Conservation (phyloP, 2,888 invertebrate genomes). For the Drosophila longiperda region DNA sequence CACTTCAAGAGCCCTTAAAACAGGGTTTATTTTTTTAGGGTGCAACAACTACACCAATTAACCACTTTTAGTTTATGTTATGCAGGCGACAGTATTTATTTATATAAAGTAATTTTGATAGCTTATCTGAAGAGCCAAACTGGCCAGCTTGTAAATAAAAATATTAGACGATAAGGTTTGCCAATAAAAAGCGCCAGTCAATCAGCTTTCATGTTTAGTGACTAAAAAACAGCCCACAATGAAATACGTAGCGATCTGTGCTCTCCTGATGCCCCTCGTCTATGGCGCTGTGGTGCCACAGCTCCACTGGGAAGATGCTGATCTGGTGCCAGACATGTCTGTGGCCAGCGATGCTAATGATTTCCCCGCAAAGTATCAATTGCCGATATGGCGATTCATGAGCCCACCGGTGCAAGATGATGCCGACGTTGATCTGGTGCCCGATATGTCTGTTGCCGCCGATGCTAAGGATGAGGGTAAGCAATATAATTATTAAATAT, state of each 20-base stretch:
- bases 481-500: neutral
- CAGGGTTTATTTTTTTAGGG: neutral
- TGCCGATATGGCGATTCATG: conserved; percentile 16
- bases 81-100: conserved; percentile 15
- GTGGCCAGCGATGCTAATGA: conserved; percentile 42
- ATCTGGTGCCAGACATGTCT: conserved; percentile 54
- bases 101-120: conserved; percentile 6
- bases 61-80: conserved; percentile 11
- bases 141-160: conserved; percentile 46
- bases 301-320: conserved; percentile 8
- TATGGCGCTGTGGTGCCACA: conserved; percentile 53
- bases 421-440: conserved; percentile 33
- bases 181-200: conserved; percentile 42
- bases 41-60: neutral
- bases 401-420: neutral
- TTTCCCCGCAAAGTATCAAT: neutral
- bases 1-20: neutral
- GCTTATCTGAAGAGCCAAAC: conserved; percentile 53
- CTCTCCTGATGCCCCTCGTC: conserved; percentile 66
- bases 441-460: conserved; percentile 56
- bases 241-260: conserved; percentile 65
- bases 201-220: conserved; percentile 45
- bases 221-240: conserved; percentile 35
- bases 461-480: conserved; percentile 1
- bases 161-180: conserved; percentile 43